These are phyloP conservation scores for Forficula auricularia DNA, from an alignment of 1,140 invertebrate genomes.

Conservation along the genomic window DNA sequence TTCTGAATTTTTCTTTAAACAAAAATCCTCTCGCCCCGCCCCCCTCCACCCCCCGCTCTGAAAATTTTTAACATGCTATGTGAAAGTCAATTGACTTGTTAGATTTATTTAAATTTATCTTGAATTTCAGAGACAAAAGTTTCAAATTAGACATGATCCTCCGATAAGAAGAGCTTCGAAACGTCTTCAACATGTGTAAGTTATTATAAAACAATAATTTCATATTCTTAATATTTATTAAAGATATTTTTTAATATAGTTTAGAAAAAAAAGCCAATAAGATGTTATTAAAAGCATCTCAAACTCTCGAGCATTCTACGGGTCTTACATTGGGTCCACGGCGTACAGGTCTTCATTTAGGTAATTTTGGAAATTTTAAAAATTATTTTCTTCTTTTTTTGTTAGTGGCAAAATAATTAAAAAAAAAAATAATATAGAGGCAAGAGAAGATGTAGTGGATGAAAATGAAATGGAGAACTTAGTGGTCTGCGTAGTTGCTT, in stretches of 20 bases:
- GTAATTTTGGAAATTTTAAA: conserved; percentile 6
- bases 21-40: too few species aligned
- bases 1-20: too few species aligned
- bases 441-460: conserved; percentile 43
- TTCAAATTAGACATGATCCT: conserved; percentile 33
- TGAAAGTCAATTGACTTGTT: background rate
- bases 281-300: conserved; percentile 66
- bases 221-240: background rate
- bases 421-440: too few species aligned
- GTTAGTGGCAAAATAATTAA: too few species aligned
- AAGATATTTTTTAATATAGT: conserved; percentile 23
- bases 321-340: conserved; percentile 41
- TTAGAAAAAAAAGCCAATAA: conserved; percentile 74
- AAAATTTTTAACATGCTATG: too few species aligned
- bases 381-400: too few species aligned
- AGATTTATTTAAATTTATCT: background rate
- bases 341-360: conserved; percentile 27
- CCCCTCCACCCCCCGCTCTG: too few species aligned
- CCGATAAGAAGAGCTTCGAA: conserved; percentile 34
- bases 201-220: conserved; percentile 6
- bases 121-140: conserved; percentile 29
- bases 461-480: conserved; percentile 79
- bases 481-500: conserved; percentile 61
- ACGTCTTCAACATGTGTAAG: conserved; percentile 42
- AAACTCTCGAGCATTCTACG: conserved; percentile 56